A percentile compares a stretch with the other conserved stretches of the same genome.
phyloP scores from a whole-genome alignment of 2,888 invertebrate species.

The Caenorhabditis macrosperma region DNA sequence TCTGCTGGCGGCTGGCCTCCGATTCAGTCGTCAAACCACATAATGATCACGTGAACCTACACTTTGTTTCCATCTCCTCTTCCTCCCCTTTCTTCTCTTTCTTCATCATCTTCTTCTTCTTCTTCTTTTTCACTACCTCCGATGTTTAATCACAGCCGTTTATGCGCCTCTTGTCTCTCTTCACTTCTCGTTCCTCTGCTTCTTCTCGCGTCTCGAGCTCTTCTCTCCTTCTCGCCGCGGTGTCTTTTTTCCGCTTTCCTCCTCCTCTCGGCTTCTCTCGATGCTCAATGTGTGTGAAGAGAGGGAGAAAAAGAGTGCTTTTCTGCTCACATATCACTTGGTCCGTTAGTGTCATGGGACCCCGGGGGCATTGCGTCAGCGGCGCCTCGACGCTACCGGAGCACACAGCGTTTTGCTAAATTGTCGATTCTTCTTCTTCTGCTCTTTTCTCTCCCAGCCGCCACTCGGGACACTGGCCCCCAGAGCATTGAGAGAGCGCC shows the following conservation, averaged over 20 bases:
- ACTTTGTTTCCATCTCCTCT: conserved; percentile 36
- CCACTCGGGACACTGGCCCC: neutral
- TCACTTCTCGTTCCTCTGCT: neutral
- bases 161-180: conserved; percentile 24
- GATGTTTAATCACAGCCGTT: conserved; percentile 54
- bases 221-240: neutral
- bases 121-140: neutral
- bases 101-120: neutral
- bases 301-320: conserved; percentile 29
- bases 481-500: neutral
- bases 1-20: conserved; percentile 7
- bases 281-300: conserved; percentile 3
- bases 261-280: neutral
- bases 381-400: neutral
- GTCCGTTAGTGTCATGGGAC: conserved; percentile 56
- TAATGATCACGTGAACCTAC: conserved; percentile 48
- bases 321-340: conserved; percentile 57
- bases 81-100: neutral
- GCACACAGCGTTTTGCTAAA: neutral
- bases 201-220: conserved; percentile 8
- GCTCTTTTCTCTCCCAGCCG: conserved; percentile 12
- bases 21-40: conserved; percentile 33
- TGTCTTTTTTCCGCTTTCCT: no score
- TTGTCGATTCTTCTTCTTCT: conserved; percentile 10
- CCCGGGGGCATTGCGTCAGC: conserved; percentile 30